phyloP scores from a whole-genome alignment of 2,888 invertebrate species.

The Nebria brevicollis region DNA sequence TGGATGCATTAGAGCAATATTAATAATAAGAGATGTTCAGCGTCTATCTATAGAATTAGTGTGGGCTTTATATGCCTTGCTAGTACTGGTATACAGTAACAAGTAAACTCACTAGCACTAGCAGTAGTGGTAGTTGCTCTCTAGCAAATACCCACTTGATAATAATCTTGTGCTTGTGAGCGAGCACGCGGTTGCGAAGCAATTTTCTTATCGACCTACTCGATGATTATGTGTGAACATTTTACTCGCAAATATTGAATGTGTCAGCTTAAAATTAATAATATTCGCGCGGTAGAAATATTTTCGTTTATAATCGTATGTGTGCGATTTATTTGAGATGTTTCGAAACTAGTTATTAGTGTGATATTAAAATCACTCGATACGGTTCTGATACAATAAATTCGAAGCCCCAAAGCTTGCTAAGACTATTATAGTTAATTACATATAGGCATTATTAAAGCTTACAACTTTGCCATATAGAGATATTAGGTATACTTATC shows the following conservation, averaged over 20 bases:
- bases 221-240: constrained; percentile 28
- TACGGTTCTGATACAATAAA: neutral
- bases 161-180: constrained; percentile 24
- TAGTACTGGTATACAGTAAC: neutral
- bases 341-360: too few relatives aligned
- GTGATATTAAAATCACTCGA: neutral
- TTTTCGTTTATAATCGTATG: too few relatives aligned
- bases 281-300: too few relatives aligned
- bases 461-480: neutral
- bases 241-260: neutral
- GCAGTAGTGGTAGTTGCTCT: neutral
- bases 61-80: constrained; percentile 12
- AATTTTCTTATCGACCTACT: constrained; percentile 37
- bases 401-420: neutral
- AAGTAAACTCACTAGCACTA: neutral
- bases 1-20: constrained; percentile 49
- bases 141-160: constrained; percentile 26
- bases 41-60: constrained; percentile 24
- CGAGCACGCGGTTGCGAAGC: constrained; percentile 6
- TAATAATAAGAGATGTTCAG: constrained; percentile 49
- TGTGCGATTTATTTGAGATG: too few relatives aligned
- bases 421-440: constrained; percentile 1
- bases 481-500: neutral
- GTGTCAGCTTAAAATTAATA: too few relatives aligned
- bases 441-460: neutral